phyloP scores from a whole-genome alignment of 2,113 vertebrate genomes.

The Grammatotria lemairii region DNA sequence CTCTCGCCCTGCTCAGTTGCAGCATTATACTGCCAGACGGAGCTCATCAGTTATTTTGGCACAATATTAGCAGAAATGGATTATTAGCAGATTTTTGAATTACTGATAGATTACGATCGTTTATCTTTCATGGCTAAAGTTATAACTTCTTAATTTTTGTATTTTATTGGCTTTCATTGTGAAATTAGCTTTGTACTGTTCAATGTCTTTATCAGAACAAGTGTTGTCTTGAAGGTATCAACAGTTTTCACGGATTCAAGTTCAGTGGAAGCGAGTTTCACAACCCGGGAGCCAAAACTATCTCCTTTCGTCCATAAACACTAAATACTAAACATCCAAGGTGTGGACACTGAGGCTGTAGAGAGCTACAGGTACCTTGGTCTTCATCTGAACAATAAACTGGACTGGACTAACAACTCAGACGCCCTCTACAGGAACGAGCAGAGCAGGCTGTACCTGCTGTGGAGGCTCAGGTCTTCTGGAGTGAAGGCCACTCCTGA shows the following conservation, averaged over 20 bases:
- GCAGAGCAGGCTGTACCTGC: not conserved
- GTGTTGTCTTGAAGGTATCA: not conserved
- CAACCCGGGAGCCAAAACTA: not conserved
- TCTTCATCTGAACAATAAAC: not conserved
- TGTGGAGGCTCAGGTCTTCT: not conserved
- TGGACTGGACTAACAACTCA: fast-evolving
- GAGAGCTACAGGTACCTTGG: not conserved
- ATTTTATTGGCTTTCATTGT: not conserved
- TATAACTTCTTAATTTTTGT: not conserved
- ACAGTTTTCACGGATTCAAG: fast-evolving
- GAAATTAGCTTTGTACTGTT: not conserved
- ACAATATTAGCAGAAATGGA: not conserved
- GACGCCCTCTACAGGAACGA: fast-evolving
- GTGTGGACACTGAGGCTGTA: not conserved
- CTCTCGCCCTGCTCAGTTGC: not conserved
- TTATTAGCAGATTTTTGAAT: not conserved
- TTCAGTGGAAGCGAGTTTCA: not conserved
- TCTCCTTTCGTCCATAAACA: not conserved
- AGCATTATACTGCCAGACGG: not conserved
- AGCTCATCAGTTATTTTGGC: not conserved
- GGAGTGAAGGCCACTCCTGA: no score
- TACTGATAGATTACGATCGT: not conserved
- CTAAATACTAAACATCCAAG: not conserved
- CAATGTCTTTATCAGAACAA: not conserved
- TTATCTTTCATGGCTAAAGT: fast-evolving